Evolutionary conservation across 1,140 invertebrate species (phyloP), one percentile per base, ranked within the genome.

Genomic region (Bombus fervidus): DNA sequence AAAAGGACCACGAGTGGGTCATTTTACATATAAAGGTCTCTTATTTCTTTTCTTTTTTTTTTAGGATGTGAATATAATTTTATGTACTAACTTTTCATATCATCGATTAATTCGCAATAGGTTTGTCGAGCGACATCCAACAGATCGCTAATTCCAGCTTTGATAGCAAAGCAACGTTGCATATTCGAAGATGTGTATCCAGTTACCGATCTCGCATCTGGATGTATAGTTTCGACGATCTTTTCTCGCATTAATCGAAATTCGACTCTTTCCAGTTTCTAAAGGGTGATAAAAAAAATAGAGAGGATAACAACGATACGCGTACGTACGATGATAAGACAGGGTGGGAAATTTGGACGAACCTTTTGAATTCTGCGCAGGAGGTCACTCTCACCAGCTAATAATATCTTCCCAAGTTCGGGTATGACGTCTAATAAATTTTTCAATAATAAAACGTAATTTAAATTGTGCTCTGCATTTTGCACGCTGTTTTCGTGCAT

Each of bases 121-220:
- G 96, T 96, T 93, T 96, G 96, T 88, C 98, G 94, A n/a, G 97
- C 96, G 34, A 98, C 94, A 93, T 98, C 98, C 78, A 98, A 94
- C 64, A 98, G 94, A 4, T 96, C 97, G 91, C 97, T 97, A 43
- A 98, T 95, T 37, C 96, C 96, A 37, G 96, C 95, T 95, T 97
- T 98, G 5, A 99, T 97, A 53, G 98, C 98, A 95, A 98, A 98
- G 92, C 97, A 98, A 83, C 98, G 96, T 94, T 98, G 98, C 82
- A 97, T 96, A 83, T 95, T 96, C 92, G 96, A 96, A n/a, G 96
- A 96, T 2, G 96, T 94, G 77, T 96, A 96, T 3, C 97, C 97
- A 93, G 96, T 96, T n/a, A 97, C 95, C 41, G 96, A 96, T 90
- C 96, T 96, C 41, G 96, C 96, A 90, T 98, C 97, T 78, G 97